Percentiles rank a stretch among this genome's conserved stretches.
Conservation (phyloP, 2,888 invertebrate genomes). For the Andrena trimmerana region DNA sequence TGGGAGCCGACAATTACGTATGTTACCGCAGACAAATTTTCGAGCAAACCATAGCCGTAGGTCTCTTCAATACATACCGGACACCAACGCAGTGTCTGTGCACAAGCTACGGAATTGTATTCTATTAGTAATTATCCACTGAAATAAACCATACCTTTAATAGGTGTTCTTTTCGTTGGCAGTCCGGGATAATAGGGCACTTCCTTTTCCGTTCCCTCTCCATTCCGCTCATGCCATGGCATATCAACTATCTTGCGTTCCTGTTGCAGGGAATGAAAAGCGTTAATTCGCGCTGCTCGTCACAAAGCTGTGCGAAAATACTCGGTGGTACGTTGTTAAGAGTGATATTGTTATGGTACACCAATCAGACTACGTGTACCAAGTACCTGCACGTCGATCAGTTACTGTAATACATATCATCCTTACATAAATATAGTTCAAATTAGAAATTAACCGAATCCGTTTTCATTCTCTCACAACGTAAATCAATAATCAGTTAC, state of each 20-base stretch:
- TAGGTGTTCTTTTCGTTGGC: slow-evolving; percentile 92
- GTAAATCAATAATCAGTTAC: slow-evolving; percentile 59
- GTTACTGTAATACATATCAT: slow-evolving; percentile 70
- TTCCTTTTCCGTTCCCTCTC: slow-evolving; percentile 88
- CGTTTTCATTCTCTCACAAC: slow-evolving; percentile 59
- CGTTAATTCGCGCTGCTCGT: slow-evolving; percentile 41
- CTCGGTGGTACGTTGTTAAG: slow-evolving; percentile 55
- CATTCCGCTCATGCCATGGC: slow-evolving; percentile 90
- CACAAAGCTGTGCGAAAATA: slow-evolving; percentile 41
- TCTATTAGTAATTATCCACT: slow-evolving; percentile 79
- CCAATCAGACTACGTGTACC: slow-evolving; percentile 64
- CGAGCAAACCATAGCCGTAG: slow-evolving; percentile 68
- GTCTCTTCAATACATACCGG: slow-evolving; percentile 85
- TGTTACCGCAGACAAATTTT: slow-evolving; percentile 66
- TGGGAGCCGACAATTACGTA: slow-evolving; percentile 10
- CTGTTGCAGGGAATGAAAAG: slow-evolving; percentile 79
- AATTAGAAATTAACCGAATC: slow-evolving; percentile 69
- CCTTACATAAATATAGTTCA: slow-evolving; percentile 67
- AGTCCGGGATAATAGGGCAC: slow-evolving; percentile 90
- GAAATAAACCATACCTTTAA: slow-evolving; percentile 88
- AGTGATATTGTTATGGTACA: slow-evolving; percentile 61
- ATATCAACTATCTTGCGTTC: slow-evolving; percentile 89
- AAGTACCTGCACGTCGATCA: slow-evolving; percentile 69
- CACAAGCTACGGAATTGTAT: slow-evolving; percentile 84
- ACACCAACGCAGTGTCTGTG: slow-evolving; percentile 77